Evolutionary conservation across 2,113 vertebrate genomes (phyloP), one percentile per base, ranked within the genome.

Genomic region (Ceyx cyanopectus): DNA sequence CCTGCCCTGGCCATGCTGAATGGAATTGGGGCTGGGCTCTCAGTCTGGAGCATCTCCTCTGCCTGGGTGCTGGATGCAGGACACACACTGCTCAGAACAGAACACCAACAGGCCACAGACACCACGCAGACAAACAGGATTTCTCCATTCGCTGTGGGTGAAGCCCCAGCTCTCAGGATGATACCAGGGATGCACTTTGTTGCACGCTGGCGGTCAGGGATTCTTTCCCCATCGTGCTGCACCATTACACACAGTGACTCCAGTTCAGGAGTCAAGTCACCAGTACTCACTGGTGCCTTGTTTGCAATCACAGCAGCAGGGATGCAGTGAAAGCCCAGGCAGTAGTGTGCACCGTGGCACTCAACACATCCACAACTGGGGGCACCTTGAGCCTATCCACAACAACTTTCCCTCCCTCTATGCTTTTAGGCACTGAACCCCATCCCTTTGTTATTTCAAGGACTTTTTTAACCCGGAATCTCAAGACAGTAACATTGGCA

Each of bases 41-140:
- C n/a, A 63, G 17, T 26, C 75, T 67, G 70, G 32, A 75, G 54
- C 0, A 0, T 76, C 75, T 74, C 68, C 85, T 78, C 3, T 48
- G 26, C 54, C 86, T 87, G 69, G 26, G 2, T 80, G 67, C 63
- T 74, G 5, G 67, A 68, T 1, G 34, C 1, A 2, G 60, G 82
- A 91, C 88, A 92, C 63, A 95, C 87, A 63, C 34, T 70, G 76
- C 91, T 95, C 48, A 61, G 81, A 94, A 89, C 91, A 95, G 68
- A 92, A 94, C 85, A 67, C 43, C 53, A 62, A 76, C n/a, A 94
- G 92, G 82, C 79, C 85, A 93, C 82, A 85, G 72, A 96, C 90
- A 94, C 29, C 92, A 95, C 51, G 69, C 57, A 96, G 69, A 96
- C 40, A 0, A 91, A 96, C 81, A 82, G 2, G 70, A 63, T 92